These are phyloP conservation scores for Calonectris borealis DNA, from an alignment of 2,113 vertebrate genomes.

Conservation along the genomic window DNA sequence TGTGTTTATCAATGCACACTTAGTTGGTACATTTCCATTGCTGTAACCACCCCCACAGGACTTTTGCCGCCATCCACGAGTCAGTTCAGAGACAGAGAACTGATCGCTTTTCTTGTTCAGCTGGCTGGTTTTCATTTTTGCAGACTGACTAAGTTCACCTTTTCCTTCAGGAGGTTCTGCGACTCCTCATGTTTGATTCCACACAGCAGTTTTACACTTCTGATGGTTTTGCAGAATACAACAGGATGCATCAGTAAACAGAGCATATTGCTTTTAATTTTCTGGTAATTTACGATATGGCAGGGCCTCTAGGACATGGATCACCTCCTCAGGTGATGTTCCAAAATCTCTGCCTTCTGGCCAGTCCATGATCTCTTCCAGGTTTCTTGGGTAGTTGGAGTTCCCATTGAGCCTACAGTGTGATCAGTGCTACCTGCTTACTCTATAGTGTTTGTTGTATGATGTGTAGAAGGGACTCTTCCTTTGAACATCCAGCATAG, in stretches of 20 bases:
- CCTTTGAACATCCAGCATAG: background rate
- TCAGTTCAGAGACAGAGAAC: background rate
- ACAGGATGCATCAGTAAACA: background rate
- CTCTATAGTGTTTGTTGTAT: background rate
- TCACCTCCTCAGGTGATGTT: background rate
- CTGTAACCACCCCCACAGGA: background rate
- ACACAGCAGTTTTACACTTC: background rate
- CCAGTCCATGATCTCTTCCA: background rate
- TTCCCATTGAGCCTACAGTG: background rate
- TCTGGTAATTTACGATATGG: background rate
- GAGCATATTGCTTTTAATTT: background rate
- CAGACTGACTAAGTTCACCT: too few relatives aligned
- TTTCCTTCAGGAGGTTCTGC: background rate
- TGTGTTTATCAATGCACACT: background rate
- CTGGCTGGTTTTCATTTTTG: too few relatives aligned
- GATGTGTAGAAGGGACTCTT: background rate
- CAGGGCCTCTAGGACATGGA: background rate
- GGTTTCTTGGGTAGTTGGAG: background rate
- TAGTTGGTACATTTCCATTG: background rate
- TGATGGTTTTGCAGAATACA: background rate
- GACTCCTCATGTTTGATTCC: background rate
- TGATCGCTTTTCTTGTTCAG: too few relatives aligned
- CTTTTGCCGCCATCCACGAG: background rate
- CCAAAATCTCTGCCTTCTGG: background rate
- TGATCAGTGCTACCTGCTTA: background rate